Percentiles rank a stretch among this genome's conserved stretches.
phyloP scores from a whole-genome alignment of 1,140 invertebrate species.

The Papilio xuthus region DNA sequence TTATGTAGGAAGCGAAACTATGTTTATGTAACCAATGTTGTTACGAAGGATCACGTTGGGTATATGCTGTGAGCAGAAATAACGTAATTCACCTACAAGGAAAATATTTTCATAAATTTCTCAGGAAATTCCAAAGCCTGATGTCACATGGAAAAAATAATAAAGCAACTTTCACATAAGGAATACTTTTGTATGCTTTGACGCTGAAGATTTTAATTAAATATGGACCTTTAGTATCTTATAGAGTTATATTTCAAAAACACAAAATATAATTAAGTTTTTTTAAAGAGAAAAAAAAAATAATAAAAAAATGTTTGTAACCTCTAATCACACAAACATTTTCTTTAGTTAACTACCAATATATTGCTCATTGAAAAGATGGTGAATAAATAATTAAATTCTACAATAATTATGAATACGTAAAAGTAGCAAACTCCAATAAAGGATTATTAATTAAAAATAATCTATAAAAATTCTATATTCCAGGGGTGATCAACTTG shows the following conservation, averaged over 20 bases:
- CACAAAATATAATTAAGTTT: background rate
- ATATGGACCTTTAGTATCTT: background rate
- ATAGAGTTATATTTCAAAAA: background rate
- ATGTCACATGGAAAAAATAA: conserved; percentile 1
- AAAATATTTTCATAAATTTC: conserved; percentile 28
- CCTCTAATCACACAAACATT: too few relatives aligned
- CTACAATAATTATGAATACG: background rate
- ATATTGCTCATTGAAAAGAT: background rate
- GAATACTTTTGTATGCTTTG: background rate
- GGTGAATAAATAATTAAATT: background rate
- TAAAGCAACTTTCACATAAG: conserved; percentile 5
- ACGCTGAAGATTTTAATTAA: conserved; percentile 21
- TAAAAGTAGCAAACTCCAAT: background rate
- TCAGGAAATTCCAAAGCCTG: background rate
- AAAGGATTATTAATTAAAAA: background rate
- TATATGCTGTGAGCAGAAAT: background rate
- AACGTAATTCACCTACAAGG: background rate
- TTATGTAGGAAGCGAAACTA: background rate
- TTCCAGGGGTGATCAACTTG: too few relatives aligned
- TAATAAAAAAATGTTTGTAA: background rate
- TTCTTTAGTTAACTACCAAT: background rate
- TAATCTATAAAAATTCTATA: background rate
- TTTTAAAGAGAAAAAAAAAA: background rate
- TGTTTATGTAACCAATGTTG: background rate
- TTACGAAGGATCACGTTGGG: background rate